Evolutionary conservation across 1,140 invertebrate species (phyloP).

Genomic region (Caenorhabditis brenneri): DNA sequence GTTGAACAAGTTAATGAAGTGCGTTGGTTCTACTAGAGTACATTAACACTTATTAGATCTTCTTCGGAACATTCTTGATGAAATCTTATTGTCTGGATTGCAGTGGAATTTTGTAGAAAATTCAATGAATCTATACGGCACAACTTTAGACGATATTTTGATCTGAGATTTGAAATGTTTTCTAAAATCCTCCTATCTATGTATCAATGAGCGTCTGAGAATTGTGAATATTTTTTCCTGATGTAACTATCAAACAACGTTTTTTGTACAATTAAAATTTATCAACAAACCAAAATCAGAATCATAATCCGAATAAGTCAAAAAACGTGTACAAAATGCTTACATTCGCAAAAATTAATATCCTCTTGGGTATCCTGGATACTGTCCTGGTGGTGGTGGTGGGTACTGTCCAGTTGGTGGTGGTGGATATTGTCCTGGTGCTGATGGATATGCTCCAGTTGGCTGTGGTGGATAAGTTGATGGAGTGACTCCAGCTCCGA

Average conservation of each 20-base stretch:
- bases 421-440: neutral
- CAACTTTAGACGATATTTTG: too few species aligned
- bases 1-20: neutral
- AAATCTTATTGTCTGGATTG: too few species aligned
- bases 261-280: neutral
- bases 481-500: conserved; percentile 18
- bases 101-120: too few species aligned
- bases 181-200: too few species aligned
- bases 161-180: too few species aligned
- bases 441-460: neutral
- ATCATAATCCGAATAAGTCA: neutral
- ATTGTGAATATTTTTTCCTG: too few species aligned
- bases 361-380: conserved; percentile 31
- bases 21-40: neutral
- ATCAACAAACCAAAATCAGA: neutral
- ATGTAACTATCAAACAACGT: too few species aligned
- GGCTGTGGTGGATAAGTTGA: neutral
- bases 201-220: too few species aligned
- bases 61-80: too few species aligned
- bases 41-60: neutral
- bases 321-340: neutral
- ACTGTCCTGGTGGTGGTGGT: neutral
- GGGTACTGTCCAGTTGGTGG: conserved; percentile 12
- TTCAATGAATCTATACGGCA: too few species aligned
- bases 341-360: neutral